Evolutionary conservation across 64 coral and sea anemone genomes (phyloP), one percentile per base, ranked within the genome.

Genomic region (Actinia tenebrosa): DNA sequence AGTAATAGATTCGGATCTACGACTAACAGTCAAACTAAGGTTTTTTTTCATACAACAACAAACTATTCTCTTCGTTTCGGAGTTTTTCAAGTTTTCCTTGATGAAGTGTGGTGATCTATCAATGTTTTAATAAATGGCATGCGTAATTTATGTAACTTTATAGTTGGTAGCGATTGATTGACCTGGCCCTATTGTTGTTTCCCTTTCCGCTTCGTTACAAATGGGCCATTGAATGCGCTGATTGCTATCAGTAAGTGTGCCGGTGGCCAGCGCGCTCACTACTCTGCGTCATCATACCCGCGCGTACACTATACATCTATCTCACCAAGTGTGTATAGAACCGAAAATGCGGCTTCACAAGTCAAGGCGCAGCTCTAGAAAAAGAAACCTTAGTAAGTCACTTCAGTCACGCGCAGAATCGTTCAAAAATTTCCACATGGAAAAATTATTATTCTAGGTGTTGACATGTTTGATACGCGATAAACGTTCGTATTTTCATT

Each of bases 171-270:
- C 54, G 54, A 83, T 52, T 83, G 80, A 58, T 58, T 83, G 79
- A 81, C 79, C 43, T 50, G 30, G 46, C 14, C 80, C 44, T 83
- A 83, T 83, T 83, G 80, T 83, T 58, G 22, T 22, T 52, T 13
- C 16, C 80, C 46, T 83, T 83, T 83, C 80, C 80, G 80, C 80
- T 83, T 52, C 46, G 10, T 7, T 83, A 83, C 80, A 83, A 83
- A 83, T 83, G 46, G 45, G 7, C 30, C 46, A 58, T 52, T 58
- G 54, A 83, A 83, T 22, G 44, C 20, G 37, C 54, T 53, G 45
- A 53, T 83, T 53, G 37, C 54, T 52, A 83, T 83, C 54, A 58
- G 54, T 83, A 53, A n/a, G 80, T 83, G 80, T 83, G 80, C 80
- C 68, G 10, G 25, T 45, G 26, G 26, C 18, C 50, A 56, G 69